Percentiles rank a stretch among this genome's conserved stretches.
Evolutionary conservation across 2,113 vertebrate species (phyloP).

Genomic region (Hypocryptadius cinnamomeus): DNA sequence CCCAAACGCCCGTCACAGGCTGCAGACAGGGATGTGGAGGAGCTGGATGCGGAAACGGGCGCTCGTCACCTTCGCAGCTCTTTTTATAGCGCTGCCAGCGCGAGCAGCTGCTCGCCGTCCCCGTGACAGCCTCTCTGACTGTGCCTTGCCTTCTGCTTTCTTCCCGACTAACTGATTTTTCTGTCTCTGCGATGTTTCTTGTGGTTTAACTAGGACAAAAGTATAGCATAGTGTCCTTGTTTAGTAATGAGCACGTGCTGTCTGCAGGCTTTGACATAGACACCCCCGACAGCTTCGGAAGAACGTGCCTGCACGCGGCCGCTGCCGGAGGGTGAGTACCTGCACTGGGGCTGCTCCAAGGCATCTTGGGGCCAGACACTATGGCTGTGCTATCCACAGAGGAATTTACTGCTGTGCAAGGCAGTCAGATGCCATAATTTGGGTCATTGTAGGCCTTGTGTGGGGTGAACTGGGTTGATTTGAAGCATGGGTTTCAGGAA

Average conservation of each 20-base stretch:
- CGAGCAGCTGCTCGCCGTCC: constrained; percentile 55
- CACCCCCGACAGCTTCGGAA: constrained; percentile 91
- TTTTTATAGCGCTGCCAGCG: constrained; percentile 52
- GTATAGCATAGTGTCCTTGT: constrained; percentile 90
- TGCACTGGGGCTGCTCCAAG: not conserved
- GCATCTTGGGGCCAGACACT: not conserved
- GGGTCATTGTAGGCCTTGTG: not conserved
- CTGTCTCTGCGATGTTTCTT: constrained; percentile 77
- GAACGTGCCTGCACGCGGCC: constrained; percentile 95
- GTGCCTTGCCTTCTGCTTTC: constrained; percentile 63
- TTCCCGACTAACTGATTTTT: constrained; percentile 76
- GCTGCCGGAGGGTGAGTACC: constrained; percentile 93
- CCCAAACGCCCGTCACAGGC: constrained; percentile 19
- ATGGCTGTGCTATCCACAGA: not conserved
- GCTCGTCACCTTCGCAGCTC: constrained; percentile 30
- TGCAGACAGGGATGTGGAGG: constrained; percentile 28
- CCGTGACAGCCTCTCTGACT: constrained; percentile 70
- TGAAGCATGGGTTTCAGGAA: not conserved
- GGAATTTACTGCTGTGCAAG: not conserved
- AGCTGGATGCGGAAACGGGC: constrained; percentile 46
- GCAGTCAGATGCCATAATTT: not conserved
- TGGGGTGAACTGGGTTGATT: not conserved
- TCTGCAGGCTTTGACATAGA: constrained; percentile 98
- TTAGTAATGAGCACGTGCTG: constrained; percentile 94
- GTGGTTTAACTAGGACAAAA: constrained; percentile 87